Conservation (phyloP, 2,113 vertebrate species). For the Rafetus swinhoei region DNA sequence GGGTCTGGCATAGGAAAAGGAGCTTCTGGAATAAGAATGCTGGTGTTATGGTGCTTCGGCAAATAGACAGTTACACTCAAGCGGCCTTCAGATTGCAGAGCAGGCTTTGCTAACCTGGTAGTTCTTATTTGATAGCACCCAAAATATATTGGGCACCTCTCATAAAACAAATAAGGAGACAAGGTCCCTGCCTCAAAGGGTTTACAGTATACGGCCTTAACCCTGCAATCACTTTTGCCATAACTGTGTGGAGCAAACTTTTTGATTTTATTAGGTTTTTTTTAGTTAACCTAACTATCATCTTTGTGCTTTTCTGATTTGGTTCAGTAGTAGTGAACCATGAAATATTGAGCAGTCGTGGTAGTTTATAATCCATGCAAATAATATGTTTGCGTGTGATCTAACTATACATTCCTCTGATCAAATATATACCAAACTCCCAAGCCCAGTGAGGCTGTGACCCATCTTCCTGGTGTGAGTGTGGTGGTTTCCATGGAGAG, state of each 20-base stretch:
- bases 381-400: not conserved
- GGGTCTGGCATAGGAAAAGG: not conserved
- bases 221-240: not conserved
- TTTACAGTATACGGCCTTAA: not conserved
- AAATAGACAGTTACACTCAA: not conserved
- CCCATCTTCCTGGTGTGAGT: accelerated
- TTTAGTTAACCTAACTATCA: not conserved
- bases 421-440: not conserved
- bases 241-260: not conserved
- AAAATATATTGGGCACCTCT: not conserved
- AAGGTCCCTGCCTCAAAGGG: not conserved
- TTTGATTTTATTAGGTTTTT: not conserved
- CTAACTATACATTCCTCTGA: not conserved
- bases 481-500: slow-evolving; percentile 28
- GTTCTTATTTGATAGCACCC: not conserved
- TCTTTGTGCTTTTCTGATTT: not conserved
- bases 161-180: not conserved
- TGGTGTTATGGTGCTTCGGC: not conserved
- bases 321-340: not conserved
- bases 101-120: not conserved
- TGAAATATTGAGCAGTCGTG: not conserved
- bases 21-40: not conserved
- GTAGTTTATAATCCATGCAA: not conserved
- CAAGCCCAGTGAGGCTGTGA: not conserved
- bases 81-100: not conserved